Conservation (phyloP, 1,140 invertebrate genomes). For the Orchesella cincta region DNA sequence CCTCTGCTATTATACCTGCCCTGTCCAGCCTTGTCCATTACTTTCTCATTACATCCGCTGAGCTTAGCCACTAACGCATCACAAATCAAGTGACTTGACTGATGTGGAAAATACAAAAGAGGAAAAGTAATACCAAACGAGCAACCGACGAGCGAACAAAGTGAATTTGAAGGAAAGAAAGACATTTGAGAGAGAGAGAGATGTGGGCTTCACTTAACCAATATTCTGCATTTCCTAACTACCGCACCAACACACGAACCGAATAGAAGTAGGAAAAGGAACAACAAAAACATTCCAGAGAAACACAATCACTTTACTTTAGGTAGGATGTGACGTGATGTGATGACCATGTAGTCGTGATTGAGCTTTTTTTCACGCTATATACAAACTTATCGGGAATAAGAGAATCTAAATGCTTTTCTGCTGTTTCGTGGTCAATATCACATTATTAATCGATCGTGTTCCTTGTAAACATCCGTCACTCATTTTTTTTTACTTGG, state of each 20-base stretch:
- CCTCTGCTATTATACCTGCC: background rate
- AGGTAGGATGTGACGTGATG: background rate
- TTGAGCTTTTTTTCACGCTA: background rate
- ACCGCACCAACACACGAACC: too few species aligned
- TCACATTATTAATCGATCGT: background rate
- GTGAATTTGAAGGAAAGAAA: too few species aligned
- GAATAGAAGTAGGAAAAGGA: too few species aligned
- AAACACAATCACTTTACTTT: too few species aligned
- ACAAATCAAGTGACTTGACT: background rate
- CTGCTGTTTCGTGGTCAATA: background rate
- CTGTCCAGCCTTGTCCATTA: background rate
- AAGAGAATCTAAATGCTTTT: too few species aligned
- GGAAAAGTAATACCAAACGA: too few species aligned
- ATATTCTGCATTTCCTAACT: too few species aligned
- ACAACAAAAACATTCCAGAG: too few species aligned
- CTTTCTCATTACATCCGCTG: background rate
- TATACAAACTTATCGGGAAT: background rate
- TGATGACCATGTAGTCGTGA: background rate
- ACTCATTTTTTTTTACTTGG: background rate
- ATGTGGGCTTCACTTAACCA: too few species aligned
- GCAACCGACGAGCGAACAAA: too few species aligned
- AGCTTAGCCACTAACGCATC: background rate
- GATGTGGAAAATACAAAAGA: background rate
- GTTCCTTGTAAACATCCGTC: background rate
- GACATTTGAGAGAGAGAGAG: too few species aligned